Evolutionary conservation across 2,113 vertebrate species (phyloP).

Genomic region (Acanthochromis polyacanthus): DNA sequence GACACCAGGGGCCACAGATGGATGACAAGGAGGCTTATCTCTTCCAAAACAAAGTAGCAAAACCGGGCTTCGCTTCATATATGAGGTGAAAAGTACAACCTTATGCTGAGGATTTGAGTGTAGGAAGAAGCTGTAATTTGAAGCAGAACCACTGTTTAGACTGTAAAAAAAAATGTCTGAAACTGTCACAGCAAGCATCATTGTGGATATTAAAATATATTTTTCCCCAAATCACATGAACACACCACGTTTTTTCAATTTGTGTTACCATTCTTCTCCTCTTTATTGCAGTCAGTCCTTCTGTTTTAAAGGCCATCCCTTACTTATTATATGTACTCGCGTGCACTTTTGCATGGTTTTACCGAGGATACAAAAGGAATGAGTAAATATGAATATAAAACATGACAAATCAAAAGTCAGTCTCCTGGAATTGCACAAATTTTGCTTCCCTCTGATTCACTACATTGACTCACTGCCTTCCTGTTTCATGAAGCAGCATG

Average conservation of each 20-base stretch:
- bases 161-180: constrained; percentile 3
- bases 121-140: constrained; percentile 39
- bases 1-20: constrained; percentile 67
- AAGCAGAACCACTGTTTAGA: constrained; percentile 25
- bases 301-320: background rate
- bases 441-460: constrained; percentile 32
- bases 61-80: constrained; percentile 18
- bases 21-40: constrained; percentile 48
- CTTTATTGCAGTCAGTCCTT: background rate
- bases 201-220: background rate
- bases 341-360: too few species aligned
- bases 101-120: constrained; percentile 38
- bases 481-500: constrained; percentile 16
- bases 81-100: constrained; percentile 61
- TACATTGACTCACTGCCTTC: constrained; percentile 49
- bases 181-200: constrained; percentile 5
- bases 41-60: constrained; percentile 48
- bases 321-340: background rate
- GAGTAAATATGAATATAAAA: constrained; percentile 4
- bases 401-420: constrained; percentile 28
- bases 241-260: too few species aligned
- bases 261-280: background rate
- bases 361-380: background rate
- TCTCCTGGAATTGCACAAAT: constrained; percentile 26
- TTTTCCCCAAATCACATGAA: background rate